Conservation (phyloP, 2,888 invertebrate genomes). For the Acholoe squamosa region DNA sequence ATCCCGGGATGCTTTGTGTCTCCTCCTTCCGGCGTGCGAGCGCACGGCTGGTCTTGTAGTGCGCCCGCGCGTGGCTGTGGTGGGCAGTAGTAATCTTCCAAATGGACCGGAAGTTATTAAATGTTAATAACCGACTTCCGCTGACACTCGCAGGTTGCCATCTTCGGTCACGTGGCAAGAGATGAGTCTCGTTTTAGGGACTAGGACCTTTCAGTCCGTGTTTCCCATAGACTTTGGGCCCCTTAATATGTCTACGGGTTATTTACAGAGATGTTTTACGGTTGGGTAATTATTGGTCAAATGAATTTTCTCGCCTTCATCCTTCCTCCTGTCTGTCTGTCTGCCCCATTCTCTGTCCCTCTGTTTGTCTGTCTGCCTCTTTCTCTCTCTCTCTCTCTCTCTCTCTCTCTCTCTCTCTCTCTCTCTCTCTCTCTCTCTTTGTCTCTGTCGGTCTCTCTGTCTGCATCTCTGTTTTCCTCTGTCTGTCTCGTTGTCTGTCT, state of each 20-base stretch:
- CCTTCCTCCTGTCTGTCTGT: too few relatives aligned
- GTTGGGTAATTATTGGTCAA: too few relatives aligned
- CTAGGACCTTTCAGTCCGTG: background rate
- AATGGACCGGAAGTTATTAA: constrained; percentile 62
- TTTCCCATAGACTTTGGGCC: background rate
- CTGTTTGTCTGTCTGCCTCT: too few relatives aligned
- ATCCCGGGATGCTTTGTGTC: constrained; percentile 52
- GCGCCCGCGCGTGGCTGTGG: background rate
- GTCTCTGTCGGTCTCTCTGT: too few relatives aligned
- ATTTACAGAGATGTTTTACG: too few relatives aligned
- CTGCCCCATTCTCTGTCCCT: too few relatives aligned
- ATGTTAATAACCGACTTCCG: constrained; percentile 59
- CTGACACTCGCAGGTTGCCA: background rate
- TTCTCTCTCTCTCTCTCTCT: too few relatives aligned
- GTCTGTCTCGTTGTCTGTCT: too few relatives aligned
- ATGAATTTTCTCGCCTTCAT: too few relatives aligned
- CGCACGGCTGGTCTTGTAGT: background rate
- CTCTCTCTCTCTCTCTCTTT: too few relatives aligned
- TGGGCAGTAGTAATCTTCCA: background rate
- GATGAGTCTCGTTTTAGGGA: background rate
- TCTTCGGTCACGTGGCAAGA: constrained; percentile 49
- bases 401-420: too few relatives aligned
- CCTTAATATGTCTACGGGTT: background rate
- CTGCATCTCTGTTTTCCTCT: too few relatives aligned
- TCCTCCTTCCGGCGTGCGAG: constrained; percentile 48